These are phyloP conservation scores for Elgaria multicarinata DNA, from an alignment of 2,113 vertebrate species.

Conservation along the genomic window DNA sequence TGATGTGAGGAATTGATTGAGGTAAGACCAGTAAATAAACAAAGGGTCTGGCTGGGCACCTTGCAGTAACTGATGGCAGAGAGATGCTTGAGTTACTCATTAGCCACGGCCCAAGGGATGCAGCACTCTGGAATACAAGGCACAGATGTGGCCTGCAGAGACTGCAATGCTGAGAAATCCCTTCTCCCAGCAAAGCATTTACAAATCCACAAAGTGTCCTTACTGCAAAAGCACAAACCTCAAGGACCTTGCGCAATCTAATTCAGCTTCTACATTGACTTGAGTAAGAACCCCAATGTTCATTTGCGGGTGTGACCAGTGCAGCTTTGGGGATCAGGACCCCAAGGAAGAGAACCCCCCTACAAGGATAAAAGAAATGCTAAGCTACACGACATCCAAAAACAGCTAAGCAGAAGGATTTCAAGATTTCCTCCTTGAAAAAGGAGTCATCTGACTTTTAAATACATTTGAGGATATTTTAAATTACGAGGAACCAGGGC, in stretches of 20 bases:
- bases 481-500: not conserved
- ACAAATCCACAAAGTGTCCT: not conserved
- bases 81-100: not conserved
- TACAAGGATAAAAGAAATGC: not conserved
- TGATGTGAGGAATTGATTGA: not conserved
- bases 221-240: not conserved
- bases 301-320: not conserved
- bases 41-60: not conserved
- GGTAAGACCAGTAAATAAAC: not conserved
- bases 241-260: not conserved
- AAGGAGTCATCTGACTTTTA: not conserved
- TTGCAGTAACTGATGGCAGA: not conserved
- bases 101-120: not conserved
- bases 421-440: not conserved
- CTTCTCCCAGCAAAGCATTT: not conserved
- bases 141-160: not conserved
- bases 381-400: not conserved
- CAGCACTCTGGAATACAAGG: not conserved
- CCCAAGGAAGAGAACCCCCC: not conserved
- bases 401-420: not conserved
- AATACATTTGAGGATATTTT: not conserved
- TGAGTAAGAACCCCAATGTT: not conserved
- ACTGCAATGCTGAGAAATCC: not conserved
- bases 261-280: not conserved
- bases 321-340: not conserved